These are phyloP conservation scores for Operophtera brumata DNA, from an alignment of 2,888 invertebrate genomes.

Conservation along the genomic window DNA sequence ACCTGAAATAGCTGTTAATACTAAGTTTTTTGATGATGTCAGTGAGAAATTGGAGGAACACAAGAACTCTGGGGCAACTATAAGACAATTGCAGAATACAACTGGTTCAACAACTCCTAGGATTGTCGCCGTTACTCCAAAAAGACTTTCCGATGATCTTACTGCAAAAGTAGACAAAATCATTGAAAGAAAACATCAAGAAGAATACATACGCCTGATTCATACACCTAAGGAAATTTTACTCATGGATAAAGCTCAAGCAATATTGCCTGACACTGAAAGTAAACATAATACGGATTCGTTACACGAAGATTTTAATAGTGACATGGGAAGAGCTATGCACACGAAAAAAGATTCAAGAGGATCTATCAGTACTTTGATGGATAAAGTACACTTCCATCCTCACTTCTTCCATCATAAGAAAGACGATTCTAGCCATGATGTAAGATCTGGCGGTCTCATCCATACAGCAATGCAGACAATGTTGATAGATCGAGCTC, in stretches of 20 bases:
- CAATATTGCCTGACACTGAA: constrained; percentile 16
- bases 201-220: constrained; percentile 40
- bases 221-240: constrained; percentile 46
- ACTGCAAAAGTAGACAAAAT: constrained; percentile 20
- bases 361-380: constrained; percentile 21
- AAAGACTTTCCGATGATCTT: constrained; percentile 32
- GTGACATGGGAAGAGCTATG: constrained; percentile 4
- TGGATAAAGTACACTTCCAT: constrained; percentile 24
- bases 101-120: constrained; percentile 31
- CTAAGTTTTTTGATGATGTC: constrained; percentile 68
- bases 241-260: constrained; percentile 22
- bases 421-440: constrained; percentile 24
- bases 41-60: constrained; percentile 64
- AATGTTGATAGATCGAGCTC: constrained; percentile 76
- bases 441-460: constrained; percentile 55
- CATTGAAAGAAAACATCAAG: constrained; percentile 6
- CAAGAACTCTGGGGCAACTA: constrained; percentile 47
- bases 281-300: constrained; percentile 7
- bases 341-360: constrained; percentile 20
- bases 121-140: constrained; percentile 33
- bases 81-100: constrained; percentile 31
- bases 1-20: constrained; percentile 50
- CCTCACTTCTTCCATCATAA: constrained; percentile 22
- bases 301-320: constrained; percentile 19
- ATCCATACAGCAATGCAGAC: constrained; percentile 76